Conservation (phyloP, 2,888 invertebrate genomes). For the Lasioglossum pauxillum region DNA sequence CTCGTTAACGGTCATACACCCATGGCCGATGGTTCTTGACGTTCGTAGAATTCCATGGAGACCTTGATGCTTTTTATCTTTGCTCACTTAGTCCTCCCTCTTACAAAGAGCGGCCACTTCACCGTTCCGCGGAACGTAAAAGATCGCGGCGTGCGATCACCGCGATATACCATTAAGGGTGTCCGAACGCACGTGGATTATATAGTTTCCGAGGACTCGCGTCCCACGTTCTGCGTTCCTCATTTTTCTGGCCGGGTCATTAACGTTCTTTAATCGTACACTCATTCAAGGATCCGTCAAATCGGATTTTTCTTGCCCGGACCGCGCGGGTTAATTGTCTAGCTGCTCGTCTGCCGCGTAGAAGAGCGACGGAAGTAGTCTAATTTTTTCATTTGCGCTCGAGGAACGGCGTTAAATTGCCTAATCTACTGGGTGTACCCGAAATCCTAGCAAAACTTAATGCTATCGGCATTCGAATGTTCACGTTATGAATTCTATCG, state of each 20-base stretch:
- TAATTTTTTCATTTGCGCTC: not conserved
- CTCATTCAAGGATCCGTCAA: constrained; percentile 50
- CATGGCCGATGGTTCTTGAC: constrained; percentile 68
- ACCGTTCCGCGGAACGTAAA: constrained; percentile 67
- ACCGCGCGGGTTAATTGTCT: constrained; percentile 36
- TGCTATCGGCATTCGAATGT: not conserved
- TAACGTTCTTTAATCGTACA: constrained; percentile 55
- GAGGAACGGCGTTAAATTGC: not conserved
- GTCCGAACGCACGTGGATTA: constrained; percentile 62
- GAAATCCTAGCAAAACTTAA: not conserved
- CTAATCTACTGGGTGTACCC: not conserved
- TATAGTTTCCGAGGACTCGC: constrained; percentile 62
- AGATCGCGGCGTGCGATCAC: constrained; percentile 68
- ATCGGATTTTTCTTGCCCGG: constrained; percentile 43
- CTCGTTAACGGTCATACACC: constrained; percentile 72
- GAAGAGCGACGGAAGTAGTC: not conserved
- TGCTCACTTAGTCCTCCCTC: constrained; percentile 58
- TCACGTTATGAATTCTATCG: not conserved
- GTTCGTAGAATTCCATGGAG: constrained; percentile 64
- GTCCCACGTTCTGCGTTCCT: constrained; percentile 49
- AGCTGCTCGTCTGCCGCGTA: constrained; percentile 1
- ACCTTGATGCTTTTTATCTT: constrained; percentile 73
- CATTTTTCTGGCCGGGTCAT: constrained; percentile 55
- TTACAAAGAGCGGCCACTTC: constrained; percentile 59
- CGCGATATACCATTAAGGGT: constrained; percentile 70